Percentiles rank a stretch among this genome's conserved stretches.
Conservation (phyloP, 2,797 vertebrate species). For the Sphenopsis melanotis region DNA sequence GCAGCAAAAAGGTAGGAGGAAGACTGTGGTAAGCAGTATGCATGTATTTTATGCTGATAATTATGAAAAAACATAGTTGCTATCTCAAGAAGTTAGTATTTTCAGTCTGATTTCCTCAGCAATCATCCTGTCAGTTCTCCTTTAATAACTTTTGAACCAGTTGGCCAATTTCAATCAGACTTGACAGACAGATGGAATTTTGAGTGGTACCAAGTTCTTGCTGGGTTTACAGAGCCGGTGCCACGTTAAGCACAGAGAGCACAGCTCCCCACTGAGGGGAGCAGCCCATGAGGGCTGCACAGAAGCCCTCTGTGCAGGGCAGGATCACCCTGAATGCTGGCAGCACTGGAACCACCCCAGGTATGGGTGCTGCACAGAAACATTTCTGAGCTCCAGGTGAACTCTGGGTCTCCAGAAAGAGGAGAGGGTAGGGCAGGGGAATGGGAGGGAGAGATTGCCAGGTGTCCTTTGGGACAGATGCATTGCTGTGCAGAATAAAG, state of each 20-base stretch:
- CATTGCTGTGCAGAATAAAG: neutral
- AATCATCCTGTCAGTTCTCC: slow-evolving; percentile 11
- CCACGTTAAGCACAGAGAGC: accelerated
- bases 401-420: neutral
- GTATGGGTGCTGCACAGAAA: neutral
- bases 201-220: neutral
- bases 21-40: neutral
- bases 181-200: neutral
- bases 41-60: neutral
- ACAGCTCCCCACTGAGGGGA: neutral
- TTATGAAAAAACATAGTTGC: neutral
- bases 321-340: neutral
- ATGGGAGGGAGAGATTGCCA: neutral
- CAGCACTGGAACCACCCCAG: neutral
- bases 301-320: neutral
- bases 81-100: slow-evolving; percentile 2
- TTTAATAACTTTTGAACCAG: slow-evolving; percentile 6
- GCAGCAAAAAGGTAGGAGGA: neutral
- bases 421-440: neutral
- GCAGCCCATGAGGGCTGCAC: neutral
- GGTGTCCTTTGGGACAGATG: neutral
- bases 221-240: neutral
- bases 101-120: slow-evolving; percentile 13
- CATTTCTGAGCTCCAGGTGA: neutral
- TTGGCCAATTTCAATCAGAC: neutral